These are phyloP conservation scores for Caenorhabditis becei DNA, from an alignment of 2,888 invertebrate genomes.

Conservation along the genomic window DNA sequence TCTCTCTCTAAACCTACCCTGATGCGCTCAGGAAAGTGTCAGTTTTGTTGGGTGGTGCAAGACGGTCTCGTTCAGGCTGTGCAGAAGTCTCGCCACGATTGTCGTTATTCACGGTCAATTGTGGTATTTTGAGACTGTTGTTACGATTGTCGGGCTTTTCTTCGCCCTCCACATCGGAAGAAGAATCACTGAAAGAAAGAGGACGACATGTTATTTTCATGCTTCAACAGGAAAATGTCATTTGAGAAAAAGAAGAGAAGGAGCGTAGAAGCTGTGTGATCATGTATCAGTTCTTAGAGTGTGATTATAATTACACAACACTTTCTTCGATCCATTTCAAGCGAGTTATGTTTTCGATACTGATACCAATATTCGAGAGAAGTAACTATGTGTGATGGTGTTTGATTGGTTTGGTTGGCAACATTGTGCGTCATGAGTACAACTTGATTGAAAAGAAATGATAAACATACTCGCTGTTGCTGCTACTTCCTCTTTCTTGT, in stretches of 20 bases:
- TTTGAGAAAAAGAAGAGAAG: background rate
- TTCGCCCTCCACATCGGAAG: slow-evolving; percentile 63
- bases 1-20: slow-evolving; percentile 51
- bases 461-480: slow-evolving; percentile 63
- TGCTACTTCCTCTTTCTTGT: slow-evolving; percentile 57
- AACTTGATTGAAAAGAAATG: background rate
- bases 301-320: slow-evolving; percentile 35
- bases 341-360: slow-evolving; percentile 1
- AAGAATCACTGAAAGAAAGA: slow-evolving; percentile 63
- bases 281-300: background rate
- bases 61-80: slow-evolving; percentile 46
- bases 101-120: slow-evolving; percentile 52
- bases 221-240: slow-evolving; percentile 48
- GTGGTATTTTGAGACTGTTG: slow-evolving; percentile 55
- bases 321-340: background rate
- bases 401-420: slow-evolving; percentile 14
- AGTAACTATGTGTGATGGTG: slow-evolving; percentile 26
- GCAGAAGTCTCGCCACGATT: slow-evolving; percentile 32
- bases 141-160: slow-evolving; percentile 37
- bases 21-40: slow-evolving; percentile 65
- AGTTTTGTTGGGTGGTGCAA: slow-evolving; percentile 51
- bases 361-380: background rate
- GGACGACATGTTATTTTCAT: slow-evolving; percentile 42
- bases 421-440: slow-evolving; percentile 11
- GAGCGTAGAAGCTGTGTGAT: slow-evolving; percentile 32